Evolutionary conservation across 1,140 invertebrate genomes (phyloP).

Genomic region (Diabrotica undecimpunctata): DNA sequence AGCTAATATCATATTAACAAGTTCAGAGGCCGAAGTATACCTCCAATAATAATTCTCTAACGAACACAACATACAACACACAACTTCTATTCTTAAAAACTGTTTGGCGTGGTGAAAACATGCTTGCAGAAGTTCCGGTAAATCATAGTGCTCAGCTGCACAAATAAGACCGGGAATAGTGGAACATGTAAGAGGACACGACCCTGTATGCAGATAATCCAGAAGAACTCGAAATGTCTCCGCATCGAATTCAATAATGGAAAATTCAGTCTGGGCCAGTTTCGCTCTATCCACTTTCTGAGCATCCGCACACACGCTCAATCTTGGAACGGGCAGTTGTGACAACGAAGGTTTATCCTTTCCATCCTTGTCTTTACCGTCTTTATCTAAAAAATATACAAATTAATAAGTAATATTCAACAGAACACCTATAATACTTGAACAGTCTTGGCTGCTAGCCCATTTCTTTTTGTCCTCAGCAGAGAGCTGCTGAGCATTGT

Average conservation of each 20-base stretch:
- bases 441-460: conserved; percentile 88
- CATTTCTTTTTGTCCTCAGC: conserved; percentile 88
- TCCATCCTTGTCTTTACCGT: conserved; percentile 72
- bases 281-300: conserved; percentile 90
- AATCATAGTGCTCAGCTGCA: conserved; percentile 90
- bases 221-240: conserved; percentile 87
- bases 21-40: conserved; percentile 87
- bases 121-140: conserved; percentile 87
- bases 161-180: conserved; percentile 90
- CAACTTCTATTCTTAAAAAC: conserved; percentile 85
- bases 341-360: conserved; percentile 70
- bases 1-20: conserved; percentile 90
- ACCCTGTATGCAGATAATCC: conserved; percentile 89
- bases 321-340: conserved; percentile 74
- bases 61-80: conserved; percentile 87
- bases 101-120: conserved; percentile 95
- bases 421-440: conserved; percentile 54
- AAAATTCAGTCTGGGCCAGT: conserved; percentile 90
- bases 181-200: conserved; percentile 85
- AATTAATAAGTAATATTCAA: conserved; percentile 4
- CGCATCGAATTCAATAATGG: conserved; percentile 91
- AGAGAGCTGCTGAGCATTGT: conserved; percentile 64
- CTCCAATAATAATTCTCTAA: conserved; percentile 94
- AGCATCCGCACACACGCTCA: conserved; percentile 88
- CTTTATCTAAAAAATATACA: conserved; percentile 47